phyloP scores from a whole-genome alignment of 2,888 invertebrate species.

The Hydraecia micacea region DNA sequence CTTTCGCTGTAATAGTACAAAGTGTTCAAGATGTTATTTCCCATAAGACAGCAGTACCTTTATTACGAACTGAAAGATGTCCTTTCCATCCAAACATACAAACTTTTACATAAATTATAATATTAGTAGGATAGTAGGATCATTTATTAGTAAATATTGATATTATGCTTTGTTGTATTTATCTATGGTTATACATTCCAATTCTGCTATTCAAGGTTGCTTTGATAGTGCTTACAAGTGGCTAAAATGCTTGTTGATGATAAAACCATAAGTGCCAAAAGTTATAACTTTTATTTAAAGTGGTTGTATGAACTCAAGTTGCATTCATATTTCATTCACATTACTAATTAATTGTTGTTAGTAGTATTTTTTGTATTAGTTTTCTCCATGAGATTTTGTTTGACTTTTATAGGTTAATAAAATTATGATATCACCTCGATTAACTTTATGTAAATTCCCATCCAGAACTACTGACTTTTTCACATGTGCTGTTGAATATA shows the following conservation, averaged over 20 bases:
- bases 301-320: neutral
- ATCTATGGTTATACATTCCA: slow-evolving; percentile 13
- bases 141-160: slow-evolving; percentile 6
- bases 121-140: neutral
- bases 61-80: no score
- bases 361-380: neutral
- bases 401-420: no score
- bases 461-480: neutral
- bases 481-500: neutral
- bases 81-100: no score
- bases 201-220: slow-evolving; percentile 18
- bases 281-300: neutral
- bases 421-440: neutral
- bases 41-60: no score
- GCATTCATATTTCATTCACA: neutral
- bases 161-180: neutral
- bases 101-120: no score
- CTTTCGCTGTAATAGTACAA: no score
- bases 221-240: neutral
- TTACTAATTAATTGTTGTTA: neutral
- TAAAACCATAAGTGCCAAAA: neutral
- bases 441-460: neutral
- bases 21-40: no score
- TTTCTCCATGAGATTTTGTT: no score
- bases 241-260: slow-evolving; percentile 1